phyloP scores from a whole-genome alignment of 2,797 vertebrate species.

The Typhlichthys eigenmanni region DNA sequence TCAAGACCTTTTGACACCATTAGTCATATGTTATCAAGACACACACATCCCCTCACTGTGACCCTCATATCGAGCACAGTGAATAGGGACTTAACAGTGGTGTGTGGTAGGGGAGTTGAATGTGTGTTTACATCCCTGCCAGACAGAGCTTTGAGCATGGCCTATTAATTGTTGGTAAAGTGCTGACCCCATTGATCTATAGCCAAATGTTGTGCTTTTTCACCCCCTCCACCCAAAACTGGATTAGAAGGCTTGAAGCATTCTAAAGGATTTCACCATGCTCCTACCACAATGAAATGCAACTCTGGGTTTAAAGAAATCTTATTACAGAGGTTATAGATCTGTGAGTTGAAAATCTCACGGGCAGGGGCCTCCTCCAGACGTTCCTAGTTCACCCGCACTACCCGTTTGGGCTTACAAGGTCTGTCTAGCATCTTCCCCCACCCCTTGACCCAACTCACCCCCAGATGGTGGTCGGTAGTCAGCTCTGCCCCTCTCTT shows the following conservation, averaged over 20 bases:
- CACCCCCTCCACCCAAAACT: conserved; percentile 15
- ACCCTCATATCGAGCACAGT: not conserved
- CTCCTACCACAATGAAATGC: no score
- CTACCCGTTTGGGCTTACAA: no score
- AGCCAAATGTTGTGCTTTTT: conserved; percentile 20
- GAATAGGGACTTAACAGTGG: not conserved
- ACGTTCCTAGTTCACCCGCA: no score
- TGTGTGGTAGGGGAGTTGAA: not conserved
- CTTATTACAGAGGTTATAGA: not conserved
- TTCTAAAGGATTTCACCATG: conserved; percentile 14
- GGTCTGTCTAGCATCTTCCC: no score
- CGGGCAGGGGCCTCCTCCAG: no score
- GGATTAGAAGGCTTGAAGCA: conserved; percentile 16
- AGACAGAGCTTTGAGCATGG: conserved; percentile 4
- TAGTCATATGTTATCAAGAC: conserved; percentile 6
- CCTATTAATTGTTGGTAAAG: conserved; percentile 23
- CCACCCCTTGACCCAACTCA: no score
- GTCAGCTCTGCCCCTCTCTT: no score
- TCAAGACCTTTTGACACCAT: not conserved
- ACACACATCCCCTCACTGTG: not conserved
- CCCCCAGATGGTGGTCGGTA: no score
- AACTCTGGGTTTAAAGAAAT: not conserved
- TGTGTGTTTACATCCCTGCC: conserved; percentile 1
- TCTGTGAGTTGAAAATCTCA: no score
- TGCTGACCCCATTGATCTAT: conserved; percentile 31